Evolutionary conservation across 2,888 invertebrate species (phyloP), one percentile per base, ranked within the genome.

Genomic region (Euplagia quadripunctaria): DNA sequence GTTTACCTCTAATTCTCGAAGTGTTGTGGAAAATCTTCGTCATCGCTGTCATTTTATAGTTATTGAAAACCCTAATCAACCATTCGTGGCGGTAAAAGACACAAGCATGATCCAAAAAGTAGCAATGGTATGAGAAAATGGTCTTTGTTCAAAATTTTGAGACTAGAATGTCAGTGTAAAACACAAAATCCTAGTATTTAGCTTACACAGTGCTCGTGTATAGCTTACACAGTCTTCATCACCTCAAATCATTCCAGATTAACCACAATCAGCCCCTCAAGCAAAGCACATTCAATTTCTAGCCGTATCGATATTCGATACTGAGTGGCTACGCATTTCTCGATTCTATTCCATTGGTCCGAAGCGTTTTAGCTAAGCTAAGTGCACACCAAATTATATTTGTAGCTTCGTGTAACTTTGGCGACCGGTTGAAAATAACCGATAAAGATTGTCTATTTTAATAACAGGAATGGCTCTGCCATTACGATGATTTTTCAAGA

Each of bases 241-340:
- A 41, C n/a, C 42, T 64, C n/a, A 43, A 55, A 65, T 65, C 14
- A 31, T 65, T 46, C 46, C 31, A 8, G 12, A 65, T 16, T 58
- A 2, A 8, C 20, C n/a, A 61, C 51, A 51, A 72, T 17, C 43
- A 52, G 51, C 51, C 63, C 52, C 73, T 78, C 81, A 80, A 78
- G 46, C 51, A 71, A 67, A 72, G 43, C 51, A 80, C 64, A 82
- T 72, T 83, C 79, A 77, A 85, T 78, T 72, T 71, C 81, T 73
- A 65, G 70, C 75, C 68, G 77, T 74, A 78, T 81, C 68, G 79
- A 73, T 85, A 79, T 78, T 85, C 74, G 77, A 75, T 84, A 77
- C 68, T 67, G 64, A 75, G 80, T 76, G 82, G 72, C 74, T 73
- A 82, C 51, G 67, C 77, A 74, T 69, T 82, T 74, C 73, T 74